Evolutionary conservation across 1,140 invertebrate genomes (phyloP).

Genomic region (Antheraea pernyi): DNA sequence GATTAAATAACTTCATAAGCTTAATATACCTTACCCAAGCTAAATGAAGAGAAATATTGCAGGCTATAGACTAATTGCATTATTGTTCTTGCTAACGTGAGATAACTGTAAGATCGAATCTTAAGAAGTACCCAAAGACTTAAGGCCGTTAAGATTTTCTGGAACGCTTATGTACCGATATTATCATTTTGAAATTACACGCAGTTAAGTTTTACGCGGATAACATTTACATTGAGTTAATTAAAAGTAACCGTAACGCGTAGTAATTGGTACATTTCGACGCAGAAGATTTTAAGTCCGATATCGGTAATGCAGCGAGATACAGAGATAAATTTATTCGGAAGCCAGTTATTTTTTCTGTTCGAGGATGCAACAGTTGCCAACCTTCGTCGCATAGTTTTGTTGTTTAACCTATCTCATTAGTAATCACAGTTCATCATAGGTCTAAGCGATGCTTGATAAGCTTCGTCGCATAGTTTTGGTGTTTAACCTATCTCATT

Average conservation of each 20-base stretch:
- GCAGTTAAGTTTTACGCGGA: slow-evolving; percentile 3
- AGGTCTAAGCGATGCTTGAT: no score
- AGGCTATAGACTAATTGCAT: not conserved
- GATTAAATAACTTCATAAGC: not conserved
- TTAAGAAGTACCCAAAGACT: not conserved
- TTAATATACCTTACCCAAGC: not conserved
- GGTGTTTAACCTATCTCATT: no score
- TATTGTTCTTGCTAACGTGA: not conserved
- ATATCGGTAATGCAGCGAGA: not conserved
- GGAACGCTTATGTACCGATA: slow-evolving; percentile 2
- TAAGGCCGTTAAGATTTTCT: slow-evolving; percentile 1
- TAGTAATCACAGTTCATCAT: no score
- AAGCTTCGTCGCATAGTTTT: no score
- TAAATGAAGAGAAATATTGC: not conserved
- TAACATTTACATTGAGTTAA: slow-evolving; percentile 1
- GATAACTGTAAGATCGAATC: slow-evolving; percentile 4
- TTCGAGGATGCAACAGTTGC: not conserved
- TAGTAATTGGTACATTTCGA: slow-evolving; percentile 4
- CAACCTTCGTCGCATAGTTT: no score
- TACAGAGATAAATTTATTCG: not conserved
- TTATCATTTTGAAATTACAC: slow-evolving; percentile 2
- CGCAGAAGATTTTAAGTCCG: not conserved
- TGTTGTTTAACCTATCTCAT: no score
- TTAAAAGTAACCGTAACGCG: slow-evolving; percentile 1
- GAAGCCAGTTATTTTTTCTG: not conserved